phyloP scores from a whole-genome alignment of 2,888 invertebrate species.

The Rotaria socialis region DNA sequence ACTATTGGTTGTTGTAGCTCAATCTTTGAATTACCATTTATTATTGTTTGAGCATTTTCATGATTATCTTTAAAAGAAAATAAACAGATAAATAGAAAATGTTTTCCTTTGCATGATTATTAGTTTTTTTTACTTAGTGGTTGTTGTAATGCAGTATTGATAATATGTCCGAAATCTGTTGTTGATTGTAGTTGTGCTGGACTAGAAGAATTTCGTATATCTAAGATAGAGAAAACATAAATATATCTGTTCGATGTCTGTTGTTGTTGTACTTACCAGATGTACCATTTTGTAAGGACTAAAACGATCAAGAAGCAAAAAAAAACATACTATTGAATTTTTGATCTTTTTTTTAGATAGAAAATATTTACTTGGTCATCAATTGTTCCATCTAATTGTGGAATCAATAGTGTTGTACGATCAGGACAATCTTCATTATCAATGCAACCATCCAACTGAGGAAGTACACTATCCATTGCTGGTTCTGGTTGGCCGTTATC shows the following conservation, averaged over 20 bases:
- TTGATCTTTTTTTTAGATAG: background rate
- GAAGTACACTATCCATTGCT: background rate
- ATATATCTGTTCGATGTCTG: too few relatives aligned
- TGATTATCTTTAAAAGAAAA: background rate
- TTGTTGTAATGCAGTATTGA: background rate
- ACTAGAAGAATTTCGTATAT: conserved; percentile 3
- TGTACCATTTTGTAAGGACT: background rate
- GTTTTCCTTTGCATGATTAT: too few relatives aligned
- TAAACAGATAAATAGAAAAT: too few relatives aligned
- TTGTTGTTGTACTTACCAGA: background rate
- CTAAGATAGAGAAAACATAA: background rate
- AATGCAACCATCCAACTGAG: background rate
- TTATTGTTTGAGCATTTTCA: background rate
- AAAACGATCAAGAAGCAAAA: background rate
- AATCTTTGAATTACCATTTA: background rate
- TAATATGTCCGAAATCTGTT: background rate
- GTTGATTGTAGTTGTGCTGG: background rate
- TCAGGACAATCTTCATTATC: background rate
- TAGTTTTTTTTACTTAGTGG: background rate
- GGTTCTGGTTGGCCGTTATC: background rate
- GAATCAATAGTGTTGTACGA: too few relatives aligned
- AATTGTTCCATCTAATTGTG: background rate
- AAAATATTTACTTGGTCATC: background rate
- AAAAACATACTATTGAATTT: too few relatives aligned
- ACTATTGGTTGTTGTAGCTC: background rate